Evolutionary conservation across 2,797 vertebrate species (phyloP).

Genomic region (Apogon talboti): DNA sequence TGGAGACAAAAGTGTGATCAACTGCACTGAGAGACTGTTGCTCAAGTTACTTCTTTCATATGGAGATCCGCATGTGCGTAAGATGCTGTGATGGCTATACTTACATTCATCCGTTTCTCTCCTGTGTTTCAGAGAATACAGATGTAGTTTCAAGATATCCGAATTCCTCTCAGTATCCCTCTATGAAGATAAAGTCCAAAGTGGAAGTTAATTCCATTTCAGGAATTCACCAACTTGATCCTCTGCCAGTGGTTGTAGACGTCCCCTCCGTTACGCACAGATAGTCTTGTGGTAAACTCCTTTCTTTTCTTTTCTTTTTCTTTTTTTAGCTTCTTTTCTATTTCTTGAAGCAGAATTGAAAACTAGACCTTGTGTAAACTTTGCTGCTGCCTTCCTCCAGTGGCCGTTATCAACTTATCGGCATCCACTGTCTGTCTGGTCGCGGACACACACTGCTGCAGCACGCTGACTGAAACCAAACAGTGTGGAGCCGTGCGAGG

Average conservation of each 20-base stretch:
- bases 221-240: conserved; percentile 17
- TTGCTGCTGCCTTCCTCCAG: conserved; percentile 22
- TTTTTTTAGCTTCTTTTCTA: not conserved
- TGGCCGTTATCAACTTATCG: conserved; percentile 40
- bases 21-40: conserved; percentile 16
- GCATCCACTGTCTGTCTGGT: conserved; percentile 38
- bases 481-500: conserved; percentile 54
- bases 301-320: no score
- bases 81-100: conserved; percentile 56
- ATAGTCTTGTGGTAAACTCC: conserved; percentile 22
- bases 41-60: conserved; percentile 2
- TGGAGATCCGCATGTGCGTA: not conserved
- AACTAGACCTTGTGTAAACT: conserved; percentile 50
- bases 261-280: conserved; percentile 11
- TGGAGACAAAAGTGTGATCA: not conserved
- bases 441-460: conserved; percentile 54
- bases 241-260: conserved; percentile 23
- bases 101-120: conserved; percentile 83
- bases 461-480: conserved; percentile 65
- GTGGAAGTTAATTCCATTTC: conserved; percentile 81
- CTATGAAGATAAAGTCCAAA: conserved; percentile 20
- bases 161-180: conserved; percentile 39
- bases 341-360: conserved; percentile 11
- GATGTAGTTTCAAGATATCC: conserved; percentile 28
- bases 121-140: conserved; percentile 35